phyloP scores from a whole-genome alignment of 2,797 vertebrate genomes.

The Tachyglossus aculeatus region DNA sequence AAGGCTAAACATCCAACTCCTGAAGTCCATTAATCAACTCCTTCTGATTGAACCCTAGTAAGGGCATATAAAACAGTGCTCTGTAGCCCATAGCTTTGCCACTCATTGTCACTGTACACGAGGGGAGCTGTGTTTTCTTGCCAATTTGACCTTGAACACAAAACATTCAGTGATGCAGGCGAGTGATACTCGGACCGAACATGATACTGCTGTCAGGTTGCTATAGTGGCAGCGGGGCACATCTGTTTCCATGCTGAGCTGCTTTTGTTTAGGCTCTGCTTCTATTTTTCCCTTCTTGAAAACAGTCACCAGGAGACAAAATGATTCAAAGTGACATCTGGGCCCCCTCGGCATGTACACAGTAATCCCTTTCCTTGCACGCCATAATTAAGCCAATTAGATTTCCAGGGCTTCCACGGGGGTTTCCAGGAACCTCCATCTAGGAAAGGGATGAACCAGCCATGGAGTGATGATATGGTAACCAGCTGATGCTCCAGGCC shows the following conservation, averaged over 20 bases:
- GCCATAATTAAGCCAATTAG: constrained; percentile 34
- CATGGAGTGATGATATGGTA: neutral
- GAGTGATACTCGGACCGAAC: accelerated
- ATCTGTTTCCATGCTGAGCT: neutral
- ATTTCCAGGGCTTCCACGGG: neutral
- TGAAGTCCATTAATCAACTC: too few species aligned
- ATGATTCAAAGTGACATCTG: constrained; percentile 28
- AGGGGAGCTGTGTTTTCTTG: accelerated
- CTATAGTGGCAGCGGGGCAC: neutral
- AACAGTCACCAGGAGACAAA: constrained; percentile 4
- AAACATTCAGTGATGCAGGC: accelerated
- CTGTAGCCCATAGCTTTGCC: neutral
- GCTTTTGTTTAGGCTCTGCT: neutral
- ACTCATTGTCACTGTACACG: accelerated
- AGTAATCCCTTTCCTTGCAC: constrained; percentile 4
- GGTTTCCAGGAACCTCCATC: constrained; percentile 2
- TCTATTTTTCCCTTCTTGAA: neutral
- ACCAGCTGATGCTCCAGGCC: too few species aligned
- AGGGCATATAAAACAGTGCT: neutral
- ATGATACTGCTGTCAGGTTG: accelerated
- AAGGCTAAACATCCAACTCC: neutral
- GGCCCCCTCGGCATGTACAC: neutral
- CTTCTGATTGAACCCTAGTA: neutral
- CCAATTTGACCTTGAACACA: neutral
- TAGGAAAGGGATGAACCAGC: neutral